Base-by-base conservation (phyloP, 2,888 invertebrate species). In the Cybosia mesomella region DNA sequence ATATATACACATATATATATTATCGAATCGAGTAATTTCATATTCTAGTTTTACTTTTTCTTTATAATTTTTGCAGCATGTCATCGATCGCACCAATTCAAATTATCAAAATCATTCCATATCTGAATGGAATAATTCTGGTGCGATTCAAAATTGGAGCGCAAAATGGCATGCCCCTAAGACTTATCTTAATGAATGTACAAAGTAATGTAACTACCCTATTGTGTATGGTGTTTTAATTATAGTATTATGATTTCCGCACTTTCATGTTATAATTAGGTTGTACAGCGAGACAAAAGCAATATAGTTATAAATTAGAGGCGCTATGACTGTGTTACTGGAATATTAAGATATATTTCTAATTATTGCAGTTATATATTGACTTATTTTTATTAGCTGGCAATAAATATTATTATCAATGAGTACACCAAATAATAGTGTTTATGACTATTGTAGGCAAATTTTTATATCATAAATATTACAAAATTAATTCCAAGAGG, bases 371-470 rank as follows among this genome's bases (percentile, higher is more conserved):
- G 78, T 79, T 74, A 74, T 55, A 49, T 49, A 49, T 69, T 64
- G 66, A 68, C 67, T 76, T 77, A 64, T 67, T 73, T 75, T 71
- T 73, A 75, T 67, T 70, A 72, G 73, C 68, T 78, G 71, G 73
- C 76, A 81, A 80, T 80, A 80, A 78, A 74, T 76, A 73, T 74
- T 75, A 68, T 72, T 70, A 80, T 74, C 68, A 73, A 73, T 68
- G 66, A 76, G 72, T 79, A 79, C 79, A 80, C 79, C 80, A 80
- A 81, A 81, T 78, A 80, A 74, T 80, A 78, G 64, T 21, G 15
- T 65, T 60, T 61, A 68, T 74, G 70, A 70, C 68, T 74, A 66
- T 65, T 67, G 59, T 74, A 76, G 63, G 62, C 69, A 79, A 81
- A 79, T 74, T 81, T 54, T 80, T 79, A 81, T 79, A 80, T 77